A percentile compares a stretch with the other conserved stretches of the same genome.
Conservation (phyloP, 1,140 invertebrate genomes). For the Papilio polyxenes region DNA sequence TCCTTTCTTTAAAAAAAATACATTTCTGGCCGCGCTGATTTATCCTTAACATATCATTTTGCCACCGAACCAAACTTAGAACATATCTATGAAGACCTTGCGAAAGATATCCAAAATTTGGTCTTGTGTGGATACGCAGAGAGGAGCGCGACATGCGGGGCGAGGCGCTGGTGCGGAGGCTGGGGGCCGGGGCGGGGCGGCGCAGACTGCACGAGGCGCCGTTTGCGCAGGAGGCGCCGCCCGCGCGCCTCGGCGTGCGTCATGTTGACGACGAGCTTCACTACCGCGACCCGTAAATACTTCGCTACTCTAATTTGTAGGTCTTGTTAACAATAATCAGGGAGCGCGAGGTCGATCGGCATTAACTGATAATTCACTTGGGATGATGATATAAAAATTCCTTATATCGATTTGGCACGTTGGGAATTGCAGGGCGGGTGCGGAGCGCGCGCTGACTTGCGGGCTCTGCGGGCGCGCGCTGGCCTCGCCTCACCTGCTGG, state of each 20-base stretch:
- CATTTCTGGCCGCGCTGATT: too few species aligned
- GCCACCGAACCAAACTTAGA: too few species aligned
- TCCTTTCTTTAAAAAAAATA: too few species aligned
- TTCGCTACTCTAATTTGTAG: neutral
- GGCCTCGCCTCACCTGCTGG: constrained; percentile 84
- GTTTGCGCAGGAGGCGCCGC: constrained; percentile 62
- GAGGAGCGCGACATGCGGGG: constrained; percentile 36
- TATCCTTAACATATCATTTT: too few species aligned
- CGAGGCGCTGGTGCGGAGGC: constrained; percentile 45
- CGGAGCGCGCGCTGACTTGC: constrained; percentile 59
- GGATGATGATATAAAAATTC: too few species aligned
- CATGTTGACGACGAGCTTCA: constrained; percentile 71
- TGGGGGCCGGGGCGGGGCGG: constrained; percentile 61
- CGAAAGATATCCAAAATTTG: too few species aligned
- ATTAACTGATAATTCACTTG: too few species aligned
- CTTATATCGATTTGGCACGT: too few species aligned
- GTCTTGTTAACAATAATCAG: neutral
- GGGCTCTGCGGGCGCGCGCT: constrained; percentile 82
- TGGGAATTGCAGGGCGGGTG: constrained; percentile 42
- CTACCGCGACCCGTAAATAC: constrained; percentile 68
- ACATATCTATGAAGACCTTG: too few species aligned
- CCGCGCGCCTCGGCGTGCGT: constrained; percentile 64
- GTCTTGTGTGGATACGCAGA: too few species aligned
- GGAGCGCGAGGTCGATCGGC: too few species aligned
- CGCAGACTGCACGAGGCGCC: constrained; percentile 60